Evolutionary conservation across 92 coral and sea anemone genomes (phyloP).

Genomic region (Micromussa lordhowensis): DNA sequence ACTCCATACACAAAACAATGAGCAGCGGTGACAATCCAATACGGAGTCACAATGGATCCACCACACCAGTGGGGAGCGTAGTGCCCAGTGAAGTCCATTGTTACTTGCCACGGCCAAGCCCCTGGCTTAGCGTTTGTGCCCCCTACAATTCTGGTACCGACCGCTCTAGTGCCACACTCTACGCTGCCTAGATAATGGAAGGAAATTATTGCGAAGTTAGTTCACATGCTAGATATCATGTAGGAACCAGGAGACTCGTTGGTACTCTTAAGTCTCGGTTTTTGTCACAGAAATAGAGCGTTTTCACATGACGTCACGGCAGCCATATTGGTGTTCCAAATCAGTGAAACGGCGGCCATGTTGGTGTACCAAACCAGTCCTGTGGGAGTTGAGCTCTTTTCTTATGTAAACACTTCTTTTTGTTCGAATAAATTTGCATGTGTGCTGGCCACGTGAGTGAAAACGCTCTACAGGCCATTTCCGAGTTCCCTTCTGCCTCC

Average conservation of each 20-base stretch:
- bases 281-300: too few species aligned
- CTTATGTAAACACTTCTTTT: too few species aligned
- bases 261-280: too few species aligned
- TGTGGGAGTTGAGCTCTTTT: too few species aligned
- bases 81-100: conserved; percentile 73
- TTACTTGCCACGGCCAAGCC: conserved; percentile 95
- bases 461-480: too few species aligned
- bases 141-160: conserved; percentile 83
- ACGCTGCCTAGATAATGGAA: conserved; percentile 40
- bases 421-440: too few species aligned
- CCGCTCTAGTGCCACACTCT: conserved; percentile 79
- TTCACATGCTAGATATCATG: background rate
- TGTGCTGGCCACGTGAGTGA: too few species aligned
- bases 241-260: background rate
- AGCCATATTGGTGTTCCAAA: too few species aligned
- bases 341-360: too few species aligned
- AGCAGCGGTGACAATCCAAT: conserved; percentile 95
- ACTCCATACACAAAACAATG: conserved; percentile 83
- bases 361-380: too few species aligned
- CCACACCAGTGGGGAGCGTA: conserved; percentile 87
- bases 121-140: conserved; percentile 90
- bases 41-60: conserved; percentile 78
- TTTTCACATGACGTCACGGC: too few species aligned
- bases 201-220: background rate
- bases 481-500: too few species aligned